A percentile compares a stretch with the other conserved stretches of the same genome.
These are phyloP conservation scores for Artibeus jamaicensis DNA, from an alignment of 2,797 vertebrate species.

Conservation along the genomic window DNA sequence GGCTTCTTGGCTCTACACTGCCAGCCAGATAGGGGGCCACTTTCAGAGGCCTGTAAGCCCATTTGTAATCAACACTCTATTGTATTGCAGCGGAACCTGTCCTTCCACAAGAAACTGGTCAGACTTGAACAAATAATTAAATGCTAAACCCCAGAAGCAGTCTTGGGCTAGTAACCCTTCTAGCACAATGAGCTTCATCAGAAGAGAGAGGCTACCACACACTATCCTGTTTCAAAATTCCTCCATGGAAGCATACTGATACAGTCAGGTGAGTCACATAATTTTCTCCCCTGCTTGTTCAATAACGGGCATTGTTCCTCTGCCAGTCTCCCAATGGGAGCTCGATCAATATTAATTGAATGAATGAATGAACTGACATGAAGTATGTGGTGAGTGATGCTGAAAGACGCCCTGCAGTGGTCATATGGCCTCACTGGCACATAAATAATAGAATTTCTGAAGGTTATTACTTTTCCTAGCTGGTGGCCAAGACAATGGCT, in stretches of 20 bases:
- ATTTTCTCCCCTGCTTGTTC: not conserved
- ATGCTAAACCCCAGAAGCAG: not conserved
- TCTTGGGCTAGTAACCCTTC: not conserved
- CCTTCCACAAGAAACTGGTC: not conserved
- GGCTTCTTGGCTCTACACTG: not conserved
- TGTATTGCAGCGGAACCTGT: not conserved
- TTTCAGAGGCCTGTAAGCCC: not conserved
- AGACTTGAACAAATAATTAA: not conserved
- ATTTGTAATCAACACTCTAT: not conserved
- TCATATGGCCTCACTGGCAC: slow-evolving; percentile 75
- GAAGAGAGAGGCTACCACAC: not conserved
- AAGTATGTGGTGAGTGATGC: slow-evolving; percentile 66
- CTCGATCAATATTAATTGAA: slow-evolving; percentile 74
- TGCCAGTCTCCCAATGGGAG: slow-evolving; percentile 59
- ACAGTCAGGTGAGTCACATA: not conserved
- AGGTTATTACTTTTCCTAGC: slow-evolving; percentile 59
- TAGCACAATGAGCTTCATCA: not conserved
- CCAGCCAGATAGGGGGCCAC: not conserved
- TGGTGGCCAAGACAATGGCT: slow-evolving; percentile 62
- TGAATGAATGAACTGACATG: slow-evolving; percentile 74
- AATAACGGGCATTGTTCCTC: slow-evolving; percentile 17
- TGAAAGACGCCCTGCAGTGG: slow-evolving; percentile 54
- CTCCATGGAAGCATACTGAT: not conserved
- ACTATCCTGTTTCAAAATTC: not conserved
- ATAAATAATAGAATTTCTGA: slow-evolving; percentile 55